A percentile compares a stretch with the other conserved stretches of the same genome.
These are phyloP conservation scores for Thereva unica DNA, from an alignment of 2,888 invertebrate genomes.

Conservation along the genomic window DNA sequence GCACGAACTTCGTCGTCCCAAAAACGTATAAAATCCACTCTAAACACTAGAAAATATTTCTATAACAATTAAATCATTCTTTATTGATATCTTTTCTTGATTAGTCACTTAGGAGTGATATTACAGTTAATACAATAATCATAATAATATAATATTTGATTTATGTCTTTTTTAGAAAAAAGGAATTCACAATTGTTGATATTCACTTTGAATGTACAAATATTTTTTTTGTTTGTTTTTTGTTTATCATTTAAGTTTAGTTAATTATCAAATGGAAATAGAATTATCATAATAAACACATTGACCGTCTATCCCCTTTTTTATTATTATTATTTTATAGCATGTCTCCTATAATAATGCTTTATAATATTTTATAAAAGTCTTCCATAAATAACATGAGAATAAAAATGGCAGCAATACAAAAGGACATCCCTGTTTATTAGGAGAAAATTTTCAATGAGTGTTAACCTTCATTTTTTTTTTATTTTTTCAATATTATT, in stretches of 20 bases:
- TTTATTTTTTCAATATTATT: not conserved
- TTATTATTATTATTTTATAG: no score
- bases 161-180: constrained; percentile 29
- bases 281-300: constrained; percentile 23
- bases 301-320: constrained; percentile 7
- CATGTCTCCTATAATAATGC: not conserved
- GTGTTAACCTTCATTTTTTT: constrained; percentile 5
- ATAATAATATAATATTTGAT: constrained; percentile 21
- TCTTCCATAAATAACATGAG: constrained; percentile 1
- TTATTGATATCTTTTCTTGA: constrained; percentile 25
- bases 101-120: constrained; percentile 28
- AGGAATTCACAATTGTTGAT: constrained; percentile 21
- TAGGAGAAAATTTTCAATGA: not conserved
- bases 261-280: constrained; percentile 27
- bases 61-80: constrained; percentile 33
- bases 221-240: not conserved
- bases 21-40: no score
- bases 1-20: no score
- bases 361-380: constrained; percentile 13
- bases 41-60: not conserved
- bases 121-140: constrained; percentile 26
- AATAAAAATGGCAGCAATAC: constrained; percentile 31
- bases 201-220: constrained; percentile 24
- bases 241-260: not conserved
- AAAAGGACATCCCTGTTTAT: constrained; percentile 23